Base-by-base conservation (phyloP, 1,140 invertebrate genomes). In the Paramacrobiotus metropolitanus region DNA sequence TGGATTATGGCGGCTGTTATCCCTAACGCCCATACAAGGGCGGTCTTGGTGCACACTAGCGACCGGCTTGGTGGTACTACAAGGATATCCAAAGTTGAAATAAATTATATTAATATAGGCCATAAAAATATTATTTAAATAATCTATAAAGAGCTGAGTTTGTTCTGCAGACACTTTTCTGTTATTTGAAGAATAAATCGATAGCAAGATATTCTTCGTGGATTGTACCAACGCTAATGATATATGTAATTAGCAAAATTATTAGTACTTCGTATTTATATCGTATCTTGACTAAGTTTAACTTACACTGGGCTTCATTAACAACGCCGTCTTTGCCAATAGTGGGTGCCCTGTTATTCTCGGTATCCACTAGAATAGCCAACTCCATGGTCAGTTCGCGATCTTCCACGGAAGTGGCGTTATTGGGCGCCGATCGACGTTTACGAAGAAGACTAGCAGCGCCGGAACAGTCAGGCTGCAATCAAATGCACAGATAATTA, bases 281-380 rank as follows among this genome's bases (percentile, higher is more conserved):
- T n/a, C n/a, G n/a, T n/a, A n/a, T n/a, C n/a, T n/a, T n/a, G n/a
- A n/a, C n/a, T n/a, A n/a, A n/a, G n/a, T n/a, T n/a, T n/a, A 15
- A 55, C 48, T 24, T 15, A 55, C 48, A 15, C 28, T 55, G 48
- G 15, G 24, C 48, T 55, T 55, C 48, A 24, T 55, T 55, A 24
- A 55, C 48, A 24, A 55, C 24, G 48, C 48, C 48, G 48, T 55
- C 48, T 55, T 55, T 55, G 48, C 48, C 48, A 24, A 55, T 55
- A 24, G 48, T 55, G 4, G 48, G 48, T 4, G 48, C 48, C 15
- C 28, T 15, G 24, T 55, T 55, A 24, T 24, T 55, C 48, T 55
- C 48, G 4, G 48, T 55, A 24, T 55, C 48, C 48, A 55, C 48
- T 24, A 55, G 24, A 28, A 55, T 55, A 24, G 48, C 48, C 48